phyloP scores from a whole-genome alignment of 1,140 invertebrate species.

The Delia radicum region DNA sequence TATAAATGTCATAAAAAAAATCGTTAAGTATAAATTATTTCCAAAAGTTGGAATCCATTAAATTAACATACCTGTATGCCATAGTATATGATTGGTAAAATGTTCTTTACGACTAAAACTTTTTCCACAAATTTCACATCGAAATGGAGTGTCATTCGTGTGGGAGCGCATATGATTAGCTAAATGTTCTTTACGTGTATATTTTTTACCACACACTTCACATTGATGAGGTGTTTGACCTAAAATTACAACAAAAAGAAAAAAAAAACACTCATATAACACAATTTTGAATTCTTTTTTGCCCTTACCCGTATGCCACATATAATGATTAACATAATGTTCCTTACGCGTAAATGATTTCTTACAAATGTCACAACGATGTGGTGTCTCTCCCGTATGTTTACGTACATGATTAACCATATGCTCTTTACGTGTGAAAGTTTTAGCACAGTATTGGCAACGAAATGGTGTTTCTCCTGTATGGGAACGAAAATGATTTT shows the following conservation, averaged over 20 bases:
- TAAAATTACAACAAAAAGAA: conserved; percentile 25
- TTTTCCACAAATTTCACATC: conserved; percentile 83
- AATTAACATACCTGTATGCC: conserved; percentile 67
- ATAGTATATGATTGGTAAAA: conserved; percentile 83
- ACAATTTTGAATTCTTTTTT: too few relatives aligned
- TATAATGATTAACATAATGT: conserved; percentile 79
- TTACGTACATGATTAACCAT: conserved; percentile 85
- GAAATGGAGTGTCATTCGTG: conserved; percentile 79
- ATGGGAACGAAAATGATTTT: conserved; percentile 79
- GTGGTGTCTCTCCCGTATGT: conserved; percentile 83
- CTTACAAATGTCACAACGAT: conserved; percentile 80
- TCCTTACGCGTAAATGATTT: conserved; percentile 85
- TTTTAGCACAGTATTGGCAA: conserved; percentile 81
- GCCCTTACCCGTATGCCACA: conserved; percentile 71
- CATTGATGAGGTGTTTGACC: conserved; percentile 55
- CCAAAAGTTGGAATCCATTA: too few relatives aligned
- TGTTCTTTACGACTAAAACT: conserved; percentile 84
- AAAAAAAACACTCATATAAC: too few relatives aligned
- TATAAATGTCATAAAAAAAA: not conserved
- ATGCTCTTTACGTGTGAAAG: conserved; percentile 82
- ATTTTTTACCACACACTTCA: conserved; percentile 71
- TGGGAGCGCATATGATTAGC: conserved; percentile 77
- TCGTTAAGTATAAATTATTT: not conserved
- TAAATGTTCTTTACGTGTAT: conserved; percentile 81
- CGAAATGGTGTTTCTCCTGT: conserved; percentile 78